Conservation (phyloP, 2,113 vertebrate species). For the Antechinus stuartii region DNA sequence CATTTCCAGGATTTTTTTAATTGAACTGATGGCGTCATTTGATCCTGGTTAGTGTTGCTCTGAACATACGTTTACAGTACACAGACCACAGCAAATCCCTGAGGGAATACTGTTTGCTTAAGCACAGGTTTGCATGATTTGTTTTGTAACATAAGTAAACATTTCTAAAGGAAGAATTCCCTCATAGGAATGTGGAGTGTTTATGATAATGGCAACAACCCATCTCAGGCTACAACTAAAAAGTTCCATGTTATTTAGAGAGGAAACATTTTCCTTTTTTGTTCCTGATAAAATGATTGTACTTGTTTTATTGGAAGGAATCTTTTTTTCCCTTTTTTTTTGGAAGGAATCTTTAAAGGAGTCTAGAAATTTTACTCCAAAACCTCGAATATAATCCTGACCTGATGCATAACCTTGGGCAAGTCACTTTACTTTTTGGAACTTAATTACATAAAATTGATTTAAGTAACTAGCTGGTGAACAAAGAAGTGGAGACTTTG, state of each 20-base stretch:
- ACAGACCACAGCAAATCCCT: constrained; percentile 54
- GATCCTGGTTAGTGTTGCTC: constrained; percentile 46
- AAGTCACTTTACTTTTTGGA: background rate
- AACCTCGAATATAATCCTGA: background rate
- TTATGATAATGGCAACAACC: constrained; percentile 9
- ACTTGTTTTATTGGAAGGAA: background rate
- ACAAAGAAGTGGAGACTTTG: background rate
- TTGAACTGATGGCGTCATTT: constrained; percentile 16
- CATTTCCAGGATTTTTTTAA: constrained; percentile 44
- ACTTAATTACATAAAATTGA: background rate
- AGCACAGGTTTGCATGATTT: constrained; percentile 50
- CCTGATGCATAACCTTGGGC: background rate
- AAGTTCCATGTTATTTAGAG: background rate
- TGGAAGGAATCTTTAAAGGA: constrained; percentile 13
- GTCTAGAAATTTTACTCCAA: constrained; percentile 38
- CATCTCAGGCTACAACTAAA: background rate
- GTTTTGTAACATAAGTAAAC: constrained; percentile 38
- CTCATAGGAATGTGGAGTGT: constrained; percentile 28
- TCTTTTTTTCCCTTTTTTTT: background rate
- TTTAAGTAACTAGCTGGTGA: background rate
- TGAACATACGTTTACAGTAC: constrained; percentile 30
- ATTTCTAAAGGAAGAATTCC: constrained; percentile 49
- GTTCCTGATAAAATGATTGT: constrained; percentile 48
- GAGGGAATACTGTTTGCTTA: constrained; percentile 56
- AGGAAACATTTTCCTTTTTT: constrained; percentile 25